Evolutionary conservation across 1,140 invertebrate genomes (phyloP).

Genomic region (Drosophila parabipectinata): DNA sequence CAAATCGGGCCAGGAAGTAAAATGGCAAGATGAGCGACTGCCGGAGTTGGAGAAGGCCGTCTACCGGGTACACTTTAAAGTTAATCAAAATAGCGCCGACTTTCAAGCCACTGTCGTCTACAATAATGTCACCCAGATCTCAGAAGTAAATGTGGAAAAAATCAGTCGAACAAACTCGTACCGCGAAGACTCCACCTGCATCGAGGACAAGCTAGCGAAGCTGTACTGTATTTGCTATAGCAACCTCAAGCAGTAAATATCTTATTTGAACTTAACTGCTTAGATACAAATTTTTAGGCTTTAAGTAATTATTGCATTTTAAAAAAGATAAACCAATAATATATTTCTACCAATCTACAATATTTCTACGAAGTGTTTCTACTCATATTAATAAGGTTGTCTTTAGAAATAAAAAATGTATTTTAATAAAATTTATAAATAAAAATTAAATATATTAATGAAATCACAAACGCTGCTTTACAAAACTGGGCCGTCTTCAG

Average conservation of each 20-base stretch:
- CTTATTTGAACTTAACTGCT: background rate
- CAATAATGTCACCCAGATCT: slow-evolving; percentile 49
- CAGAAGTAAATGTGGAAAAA: slow-evolving; percentile 65
- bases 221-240: slow-evolving; percentile 84
- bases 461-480: too few species aligned
- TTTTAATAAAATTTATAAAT: too few species aligned
- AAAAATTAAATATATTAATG: too few species aligned
- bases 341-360: too few species aligned
- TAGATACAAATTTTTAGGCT: background rate
- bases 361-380: too few species aligned
- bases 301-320: background rate
- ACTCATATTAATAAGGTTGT: too few species aligned
- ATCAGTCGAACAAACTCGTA: slow-evolving; percentile 88
- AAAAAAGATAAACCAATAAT: too few species aligned
- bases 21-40: slow-evolving; percentile 4
- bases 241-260: slow-evolving; percentile 12
- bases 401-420: too few species aligned
- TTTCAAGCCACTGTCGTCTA: slow-evolving; percentile 86
- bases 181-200: slow-evolving; percentile 84
- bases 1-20: slow-evolving; percentile 2
- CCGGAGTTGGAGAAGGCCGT: slow-evolving; percentile 30
- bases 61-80: slow-evolving; percentile 53
- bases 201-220: slow-evolving; percentile 84
- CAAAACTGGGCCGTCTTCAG: too few species aligned
- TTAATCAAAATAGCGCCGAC: slow-evolving; percentile 84